Conservation (phyloP, 2,888 invertebrate genomes). For the Nasonovia ribisnigri region DNA sequence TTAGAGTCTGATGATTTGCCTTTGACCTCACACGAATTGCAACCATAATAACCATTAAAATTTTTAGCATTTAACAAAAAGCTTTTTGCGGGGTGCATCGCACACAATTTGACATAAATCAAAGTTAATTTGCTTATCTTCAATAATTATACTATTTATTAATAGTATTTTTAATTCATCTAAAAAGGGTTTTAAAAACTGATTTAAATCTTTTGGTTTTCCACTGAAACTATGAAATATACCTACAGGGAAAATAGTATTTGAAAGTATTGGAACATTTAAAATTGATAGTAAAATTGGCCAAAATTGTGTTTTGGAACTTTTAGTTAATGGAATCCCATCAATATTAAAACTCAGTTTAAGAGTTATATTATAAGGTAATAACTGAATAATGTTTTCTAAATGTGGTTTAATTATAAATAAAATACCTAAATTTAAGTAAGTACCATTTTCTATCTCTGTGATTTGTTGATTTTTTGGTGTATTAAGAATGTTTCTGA, state of each 20-base stretch:
- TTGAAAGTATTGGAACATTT: not conserved
- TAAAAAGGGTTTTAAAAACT: constrained; percentile 19
- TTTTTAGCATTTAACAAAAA: constrained; percentile 8
- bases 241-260: constrained; percentile 9
- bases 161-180: not conserved
- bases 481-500: not conserved
- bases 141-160: not conserved
- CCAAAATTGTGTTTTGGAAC: constrained; percentile 2
- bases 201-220: not conserved
- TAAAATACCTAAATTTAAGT: constrained; percentile 6
- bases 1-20: not conserved
- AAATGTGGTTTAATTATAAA: not conserved
- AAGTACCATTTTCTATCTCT: not conserved
- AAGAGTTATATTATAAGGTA: not conserved
- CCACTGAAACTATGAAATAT: not conserved
- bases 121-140: not conserved
- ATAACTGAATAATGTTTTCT: not conserved
- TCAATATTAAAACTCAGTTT: constrained; percentile 14
- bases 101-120: not conserved
- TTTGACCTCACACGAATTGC: not conserved
- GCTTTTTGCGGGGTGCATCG: constrained; percentile 8
- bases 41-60: not conserved
- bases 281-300: constrained; percentile 35
- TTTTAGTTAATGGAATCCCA: constrained; percentile 9
- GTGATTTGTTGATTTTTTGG: not conserved